phyloP scores from a whole-genome alignment of 1,140 invertebrate genomes.

The Drosophila punjabiensis region DNA sequence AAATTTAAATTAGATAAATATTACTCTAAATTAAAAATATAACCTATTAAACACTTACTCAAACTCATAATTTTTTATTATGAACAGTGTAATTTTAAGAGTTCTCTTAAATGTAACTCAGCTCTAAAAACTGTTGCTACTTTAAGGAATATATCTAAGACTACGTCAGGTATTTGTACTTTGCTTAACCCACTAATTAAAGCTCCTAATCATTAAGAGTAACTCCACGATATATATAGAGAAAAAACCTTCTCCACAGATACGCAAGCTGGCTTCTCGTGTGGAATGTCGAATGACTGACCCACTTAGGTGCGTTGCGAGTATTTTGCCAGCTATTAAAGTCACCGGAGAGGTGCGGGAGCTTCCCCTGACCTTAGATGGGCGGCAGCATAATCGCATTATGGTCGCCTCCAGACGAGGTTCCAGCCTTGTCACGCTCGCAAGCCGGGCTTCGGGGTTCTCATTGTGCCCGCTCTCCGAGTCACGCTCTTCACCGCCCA shows the following conservation, averaged over 20 bases:
- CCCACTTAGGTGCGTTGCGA: constrained; percentile 19
- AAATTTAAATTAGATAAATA: not conserved
- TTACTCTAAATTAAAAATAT: not conserved
- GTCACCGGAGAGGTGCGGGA: constrained; percentile 21
- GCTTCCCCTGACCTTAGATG: constrained; percentile 37
- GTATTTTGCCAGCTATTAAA: constrained; percentile 3
- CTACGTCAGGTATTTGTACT: not conserved
- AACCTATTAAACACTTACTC: no score
- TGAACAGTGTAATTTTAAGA: not conserved
- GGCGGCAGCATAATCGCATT: constrained; percentile 38
- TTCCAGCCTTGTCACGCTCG: constrained; percentile 61
- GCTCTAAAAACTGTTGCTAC: not conserved
- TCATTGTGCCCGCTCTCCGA: constrained; percentile 26
- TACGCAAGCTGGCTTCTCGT: constrained; percentile 2
- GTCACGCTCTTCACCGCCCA: constrained; percentile 68
- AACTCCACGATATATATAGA: not conserved
- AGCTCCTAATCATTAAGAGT: not conserved
- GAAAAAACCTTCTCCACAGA: constrained; percentile 3
- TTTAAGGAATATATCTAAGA: no score
- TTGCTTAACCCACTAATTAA: not conserved
- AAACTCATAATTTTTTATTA: not conserved
- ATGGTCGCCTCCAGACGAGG: constrained; percentile 40
- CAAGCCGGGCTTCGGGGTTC: constrained; percentile 33
- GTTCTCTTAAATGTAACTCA: not conserved
- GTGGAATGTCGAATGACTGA: constrained; percentile 9